Evolutionary conservation across 2,113 vertebrate species (phyloP), one percentile per base, ranked within the genome.

Genomic region (Dasyornis broadbenti): DNA sequence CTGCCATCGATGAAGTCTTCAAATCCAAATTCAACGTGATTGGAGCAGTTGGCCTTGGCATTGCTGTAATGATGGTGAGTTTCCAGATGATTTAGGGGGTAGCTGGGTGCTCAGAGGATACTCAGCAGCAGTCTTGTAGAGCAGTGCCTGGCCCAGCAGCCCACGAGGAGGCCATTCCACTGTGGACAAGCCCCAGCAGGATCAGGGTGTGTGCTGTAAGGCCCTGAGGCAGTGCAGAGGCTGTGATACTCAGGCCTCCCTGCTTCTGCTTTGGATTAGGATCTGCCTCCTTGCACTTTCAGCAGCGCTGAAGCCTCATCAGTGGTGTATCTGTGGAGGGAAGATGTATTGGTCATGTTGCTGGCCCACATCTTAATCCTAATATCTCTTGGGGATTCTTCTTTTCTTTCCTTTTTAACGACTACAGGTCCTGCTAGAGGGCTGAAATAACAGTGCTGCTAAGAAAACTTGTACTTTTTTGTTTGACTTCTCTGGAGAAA

Each of bases 31-130:
- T 99, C 68, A 98, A 99, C 52, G 98, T 99, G 92, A 99, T 99
- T 6, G 99, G 98, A 64, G 99, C 98, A 1, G 98, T 98, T 72
- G 99, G 99, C 70, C 98, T 99, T 45, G 97, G 98, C 54, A 98
- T 99, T 19, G 99, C 98, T 1, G 92, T 99, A 39, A 96, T 99
- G 88, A 99, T 99, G 99, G 99, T 99, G 89, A 98, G 98, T 97
- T 53, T 49, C 7, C 17, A 49, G 21, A 27, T 75, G 16, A 31
- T 9, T 75, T 53, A 22, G 7, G 42, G 33, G 42, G 33, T 65
- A 47, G 22, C 40, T 65, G 27, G 7, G 22, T 35, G 19, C 39
- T 71, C 33, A n/a, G 42, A 70, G 42, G 47, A 18, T 56, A 26
- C 22, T 13, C 0, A 47, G 56, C 44, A 68, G 28, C 47, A 40